Evolutionary conservation across 2,113 vertebrate species (phyloP), one percentile per base, ranked within the genome.

Genomic region (Periophthalmus modestus): DNA sequence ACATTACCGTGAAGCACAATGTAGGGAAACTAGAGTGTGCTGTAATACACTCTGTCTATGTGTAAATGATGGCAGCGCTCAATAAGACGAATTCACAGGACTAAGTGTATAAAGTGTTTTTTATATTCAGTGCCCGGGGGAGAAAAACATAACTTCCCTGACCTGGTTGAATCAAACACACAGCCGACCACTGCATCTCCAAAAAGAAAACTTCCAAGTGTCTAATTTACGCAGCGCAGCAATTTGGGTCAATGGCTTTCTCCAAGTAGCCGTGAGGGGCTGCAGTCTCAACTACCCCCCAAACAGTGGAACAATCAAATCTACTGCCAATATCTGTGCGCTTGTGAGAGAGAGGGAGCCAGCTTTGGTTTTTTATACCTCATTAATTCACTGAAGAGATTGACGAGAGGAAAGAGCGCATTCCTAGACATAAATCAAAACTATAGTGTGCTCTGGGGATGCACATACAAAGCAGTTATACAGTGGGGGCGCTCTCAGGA

Each of bases 351-450:
- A 89, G 79, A 78, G 87, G 89, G 85, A 77, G 85, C 85, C 89
- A 88, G 79, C 82, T 84, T 88, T 79, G 80, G 61, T 83, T 91
- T 90, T 59, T 89, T 88, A 85, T 89, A 87, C 89, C 84, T 90
- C 89, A 91, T 92, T 90, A 92, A 90, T 90, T 90, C 88, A 85
- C 82, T 77, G 85, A 78, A 85, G 85, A 78, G 79, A 91, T 87
- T 88, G 88, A 90, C 78, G 88, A 34, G 86, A 87, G 82, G 83
- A 90, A 90, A 84, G 82, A 2, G 75, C 77, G 81, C 85, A 78
- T 79, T 85, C 82, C 82, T 66, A 0, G 61, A 84, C 87, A 88
- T 92, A 90, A 91, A 91, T 91, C 90, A 92, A 62, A 82, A 74
- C 52, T 68, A 47, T 69, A 77, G 13, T 28, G 58, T 68, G 58